Evolutionary conservation across 1,140 invertebrate species (phyloP).

Genomic region (Papilio aristodemus): DNA sequence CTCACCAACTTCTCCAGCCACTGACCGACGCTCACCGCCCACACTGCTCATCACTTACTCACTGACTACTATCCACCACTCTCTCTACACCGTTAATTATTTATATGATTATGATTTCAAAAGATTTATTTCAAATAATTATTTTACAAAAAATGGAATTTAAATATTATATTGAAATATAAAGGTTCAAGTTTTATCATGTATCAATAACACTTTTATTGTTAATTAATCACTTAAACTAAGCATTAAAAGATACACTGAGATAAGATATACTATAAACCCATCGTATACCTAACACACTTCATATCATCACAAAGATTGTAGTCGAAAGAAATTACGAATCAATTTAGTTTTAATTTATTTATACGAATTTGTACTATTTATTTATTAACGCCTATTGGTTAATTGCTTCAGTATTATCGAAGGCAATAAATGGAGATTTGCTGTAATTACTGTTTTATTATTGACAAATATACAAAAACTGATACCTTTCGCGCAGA

Average conservation of each 20-base stretch:
- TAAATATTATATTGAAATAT: not conserved
- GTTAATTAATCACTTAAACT: not conserved
- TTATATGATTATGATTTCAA: not conserved
- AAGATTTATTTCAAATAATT: too few relatives aligned
- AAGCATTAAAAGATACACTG: not conserved
- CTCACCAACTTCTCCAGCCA: conserved; percentile 81
- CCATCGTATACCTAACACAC: not conserved
- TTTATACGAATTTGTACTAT: conserved; percentile 73
- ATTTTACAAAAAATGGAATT: not conserved
- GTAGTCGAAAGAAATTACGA: conserved; percentile 31
- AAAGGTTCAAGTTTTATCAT: too few relatives aligned
- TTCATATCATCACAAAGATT: not conserved
- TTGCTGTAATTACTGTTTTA: conserved; percentile 47
- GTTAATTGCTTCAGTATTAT: conserved; percentile 65
- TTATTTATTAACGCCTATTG: conserved; percentile 60
- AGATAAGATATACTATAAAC: not conserved
- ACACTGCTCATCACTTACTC: not conserved
- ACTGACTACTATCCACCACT: not conserved
- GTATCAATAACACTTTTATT: not conserved
- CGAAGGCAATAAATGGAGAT: conserved; percentile 65
- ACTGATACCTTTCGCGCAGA: not conserved
- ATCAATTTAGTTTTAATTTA: conserved; percentile 56
- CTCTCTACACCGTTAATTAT: conserved; percentile 1
- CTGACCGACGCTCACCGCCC: conserved; percentile 36
- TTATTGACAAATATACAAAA: conserved; percentile 35